Percentiles rank a stretch among this genome's conserved stretches.
Evolutionary conservation across 2,888 invertebrate genomes (phyloP).

Genomic region (Gari tellinella): DNA sequence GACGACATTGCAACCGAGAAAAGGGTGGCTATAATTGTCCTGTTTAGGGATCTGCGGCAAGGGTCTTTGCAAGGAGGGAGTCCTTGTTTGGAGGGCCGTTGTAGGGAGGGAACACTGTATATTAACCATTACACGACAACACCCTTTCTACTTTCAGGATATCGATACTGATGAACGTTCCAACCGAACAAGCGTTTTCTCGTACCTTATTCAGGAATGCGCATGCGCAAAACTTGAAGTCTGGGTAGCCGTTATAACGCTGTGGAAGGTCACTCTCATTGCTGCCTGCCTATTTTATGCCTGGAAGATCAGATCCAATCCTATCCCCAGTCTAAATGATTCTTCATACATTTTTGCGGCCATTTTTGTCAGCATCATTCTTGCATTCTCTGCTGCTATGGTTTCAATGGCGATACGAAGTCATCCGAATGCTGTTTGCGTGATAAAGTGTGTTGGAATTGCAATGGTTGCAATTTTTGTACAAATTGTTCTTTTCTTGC

Average conservation of each 20-base stretch:
- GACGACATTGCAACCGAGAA: too few relatives aligned
- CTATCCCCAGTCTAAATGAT: conserved; percentile 76
- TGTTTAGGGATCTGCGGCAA: too few relatives aligned
- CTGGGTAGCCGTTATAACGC: conserved; percentile 67
- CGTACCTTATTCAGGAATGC: conserved; percentile 57
- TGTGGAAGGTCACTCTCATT: conserved; percentile 71
- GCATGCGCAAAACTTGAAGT: conserved; percentile 57
- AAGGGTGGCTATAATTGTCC: too few relatives aligned
- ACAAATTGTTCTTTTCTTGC: conserved; percentile 70
- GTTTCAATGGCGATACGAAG: conserved; percentile 57
- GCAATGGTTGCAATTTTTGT: conserved; percentile 63
- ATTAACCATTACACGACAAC: too few relatives aligned
- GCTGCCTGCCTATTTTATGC: conserved; percentile 71
- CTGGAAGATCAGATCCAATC: conserved; percentile 74
- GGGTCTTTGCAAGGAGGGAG: too few relatives aligned
- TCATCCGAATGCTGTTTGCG: conserved; percentile 65
- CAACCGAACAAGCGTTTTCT: neutral
- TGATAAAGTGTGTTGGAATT: conserved; percentile 60
- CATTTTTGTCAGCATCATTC: conserved; percentile 61
- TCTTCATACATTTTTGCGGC: conserved; percentile 67
- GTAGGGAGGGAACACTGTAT: too few relatives aligned
- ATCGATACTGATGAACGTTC: neutral
- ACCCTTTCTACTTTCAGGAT: conserved; percentile 12
- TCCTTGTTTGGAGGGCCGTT: too few relatives aligned
- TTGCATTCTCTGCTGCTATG: conserved; percentile 62